Evolutionary conservation across 2,888 invertebrate species (phyloP), one percentile per base, ranked within the genome.

Genomic region (Mimachlamys varia): DNA sequence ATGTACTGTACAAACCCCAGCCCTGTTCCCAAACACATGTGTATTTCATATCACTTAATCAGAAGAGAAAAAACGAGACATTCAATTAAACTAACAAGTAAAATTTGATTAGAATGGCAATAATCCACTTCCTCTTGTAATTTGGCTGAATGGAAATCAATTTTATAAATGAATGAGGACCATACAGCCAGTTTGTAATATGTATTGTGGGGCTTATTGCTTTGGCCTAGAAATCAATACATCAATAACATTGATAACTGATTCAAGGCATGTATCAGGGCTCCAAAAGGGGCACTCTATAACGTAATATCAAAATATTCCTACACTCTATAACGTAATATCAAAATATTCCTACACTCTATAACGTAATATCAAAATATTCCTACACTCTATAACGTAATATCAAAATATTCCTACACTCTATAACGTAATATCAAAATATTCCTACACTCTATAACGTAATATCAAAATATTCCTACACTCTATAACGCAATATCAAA

Each of bases 91-190:
- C 76, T 76, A 76, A 76, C 76, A 76, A 76, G 76, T 76, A 76
- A 76, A 76, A 76, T 76, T 76, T 76, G 76, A 76, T 76, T 76
- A 76, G 76, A 76, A 76, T 76, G 33, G 33, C 27, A 76, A 76
- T 76, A 33, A 76, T 76, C 76, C 76, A 76, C 76, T 76, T 76
- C 76, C 76, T 76, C 27, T 3, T 33, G 76, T 33, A 76, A 76
- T 76, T 76, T 76, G 76, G 76, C 76, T 27, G 76, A 76, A 76
- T 76, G 76, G 76, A 76, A 76, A 76, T 76, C 76, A 76, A 76
- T 76, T 76, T 76, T 76, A 76, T 76, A 76, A 76, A 76, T 76
- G 76, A 76, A 76, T 76, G 76, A 76, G 76, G 76, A 33, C 76
- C 33, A 33, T 76, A 33, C 76, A 76, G 27, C 76, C 33, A 76